Conservation (phyloP, 2,113 vertebrate genomes). For the Bujurquina vittata region DNA sequence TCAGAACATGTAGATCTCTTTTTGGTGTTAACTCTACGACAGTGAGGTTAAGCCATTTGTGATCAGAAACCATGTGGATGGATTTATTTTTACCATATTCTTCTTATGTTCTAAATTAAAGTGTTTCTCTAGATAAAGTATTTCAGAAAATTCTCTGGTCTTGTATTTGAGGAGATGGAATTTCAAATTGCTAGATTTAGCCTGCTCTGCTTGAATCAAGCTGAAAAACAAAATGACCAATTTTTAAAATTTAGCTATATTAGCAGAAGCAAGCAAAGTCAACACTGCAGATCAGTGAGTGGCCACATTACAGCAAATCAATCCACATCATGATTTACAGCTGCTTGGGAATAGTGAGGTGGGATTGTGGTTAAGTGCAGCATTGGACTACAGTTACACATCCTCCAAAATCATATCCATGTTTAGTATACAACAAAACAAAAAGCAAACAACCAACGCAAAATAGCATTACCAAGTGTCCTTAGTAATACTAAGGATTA, state of each 20-base stretch:
- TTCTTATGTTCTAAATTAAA: neutral
- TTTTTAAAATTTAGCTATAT: neutral
- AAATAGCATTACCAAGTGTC: neutral
- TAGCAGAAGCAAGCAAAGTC: neutral
- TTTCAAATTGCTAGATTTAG: neutral
- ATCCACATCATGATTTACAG: neutral
- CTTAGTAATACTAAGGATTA: neutral
- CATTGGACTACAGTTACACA: neutral
- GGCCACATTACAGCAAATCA: neutral
- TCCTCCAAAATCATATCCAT: neutral
- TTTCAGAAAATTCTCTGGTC: neutral
- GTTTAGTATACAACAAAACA: neutral
- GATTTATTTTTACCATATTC: neutral
- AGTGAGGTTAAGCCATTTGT: neutral
- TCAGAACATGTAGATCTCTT: neutral
- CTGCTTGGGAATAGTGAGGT: neutral
- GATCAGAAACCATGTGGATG: neutral
- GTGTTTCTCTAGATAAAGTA: neutral
- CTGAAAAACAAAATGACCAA: neutral
- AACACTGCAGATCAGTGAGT: neutral
- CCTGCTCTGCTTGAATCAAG: neutral
- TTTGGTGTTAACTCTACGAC: neutral
- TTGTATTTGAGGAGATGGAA: neutral
- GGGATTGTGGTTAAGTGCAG: neutral
- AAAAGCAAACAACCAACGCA: neutral